phyloP scores from a whole-genome alignment of 2,888 invertebrate genomes.

The Lepidochrysops patricia region DNA sequence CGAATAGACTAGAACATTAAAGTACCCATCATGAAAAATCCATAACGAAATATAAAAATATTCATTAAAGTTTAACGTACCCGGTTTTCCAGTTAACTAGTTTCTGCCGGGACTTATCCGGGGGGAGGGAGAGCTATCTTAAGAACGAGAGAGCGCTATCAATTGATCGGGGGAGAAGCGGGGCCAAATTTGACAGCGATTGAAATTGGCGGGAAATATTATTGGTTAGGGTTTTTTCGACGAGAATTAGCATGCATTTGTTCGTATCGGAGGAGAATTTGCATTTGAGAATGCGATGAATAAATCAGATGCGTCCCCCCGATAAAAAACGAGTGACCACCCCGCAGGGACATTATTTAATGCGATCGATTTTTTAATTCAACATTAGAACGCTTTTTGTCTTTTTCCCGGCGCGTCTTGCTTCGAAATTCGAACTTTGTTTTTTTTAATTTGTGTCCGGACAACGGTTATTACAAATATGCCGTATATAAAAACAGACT shows the following conservation, averaged over 20 bases:
- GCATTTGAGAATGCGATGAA: conserved; percentile 25
- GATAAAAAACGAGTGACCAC: conserved; percentile 7
- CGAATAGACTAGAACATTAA: neutral
- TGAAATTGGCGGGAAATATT: conserved; percentile 73
- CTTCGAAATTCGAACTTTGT: neutral
- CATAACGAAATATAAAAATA: conserved; percentile 15
- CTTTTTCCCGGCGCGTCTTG: neutral
- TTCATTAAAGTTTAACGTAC: conserved; percentile 30
- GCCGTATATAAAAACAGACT: neutral
- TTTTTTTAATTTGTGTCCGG: neutral
- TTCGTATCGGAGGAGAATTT: conserved; percentile 26
- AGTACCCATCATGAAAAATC: neutral
- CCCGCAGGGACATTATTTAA: conserved; percentile 12
- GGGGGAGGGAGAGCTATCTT: conserved; percentile 62
- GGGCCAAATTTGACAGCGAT: conserved; percentile 72
- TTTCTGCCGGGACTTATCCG: conserved; percentile 61
- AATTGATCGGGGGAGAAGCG: conserved; percentile 67
- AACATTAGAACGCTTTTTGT: conserved; percentile 9
- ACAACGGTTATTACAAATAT: neutral
- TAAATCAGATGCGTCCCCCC: conserved; percentile 19
- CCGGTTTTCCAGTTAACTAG: conserved; percentile 41
- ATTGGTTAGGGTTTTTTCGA: conserved; percentile 51
- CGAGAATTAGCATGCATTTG: conserved; percentile 36
- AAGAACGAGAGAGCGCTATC: conserved; percentile 72
- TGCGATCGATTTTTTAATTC: conserved; percentile 13